Evolutionary conservation across 1,140 invertebrate genomes (phyloP), one percentile per base, ranked within the genome.

Genomic region (Scaptomyza graminum): DNA sequence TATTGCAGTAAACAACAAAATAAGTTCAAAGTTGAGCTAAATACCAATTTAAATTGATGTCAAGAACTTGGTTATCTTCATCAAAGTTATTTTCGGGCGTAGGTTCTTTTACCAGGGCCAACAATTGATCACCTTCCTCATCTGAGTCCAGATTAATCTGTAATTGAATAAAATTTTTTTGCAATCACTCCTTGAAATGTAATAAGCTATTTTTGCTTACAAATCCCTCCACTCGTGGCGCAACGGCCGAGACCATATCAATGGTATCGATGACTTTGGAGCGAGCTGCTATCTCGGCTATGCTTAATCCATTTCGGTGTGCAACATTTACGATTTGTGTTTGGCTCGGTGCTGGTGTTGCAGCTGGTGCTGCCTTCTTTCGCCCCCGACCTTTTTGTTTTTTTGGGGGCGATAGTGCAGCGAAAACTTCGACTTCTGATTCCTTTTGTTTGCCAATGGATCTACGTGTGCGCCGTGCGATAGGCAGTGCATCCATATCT

Each of bases 91-190:
- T 39, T 5, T 15, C 4, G 1, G 31, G 1, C 5, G 31, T 13
- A 1, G 47, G 44, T 22, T 54, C 44, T 50, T 37, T 22, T 47
- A 11, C 18, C 39, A 1, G 9, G 13, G 0, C 25, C 31, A 4
- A 11, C 11, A 4, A 41, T 9, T 0, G 8, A 6, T 9, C 28
- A 1, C 22, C 25, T 6, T 90, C 89, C 0, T 65, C 79, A 56
- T 90, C 89, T 0, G 89, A 90, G 25, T 90, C 74, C 0, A 90
- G 61, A n/a, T 75, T 76, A 6, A 90, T 41, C 78, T 87, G 22
- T 0, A 41, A 1, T 12, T 25, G 3, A 15, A 12, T 5, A n/a
- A 15, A 44, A 3, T 7, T 11, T 13, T 15, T 47, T 7, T 1
- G 41, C 15, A 18, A 9, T 41, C 37, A 5, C 12, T n/a, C 12